Evolutionary conservation across 2,113 vertebrate genomes (phyloP).

Genomic region (Phoxinus phoxinus): DNA sequence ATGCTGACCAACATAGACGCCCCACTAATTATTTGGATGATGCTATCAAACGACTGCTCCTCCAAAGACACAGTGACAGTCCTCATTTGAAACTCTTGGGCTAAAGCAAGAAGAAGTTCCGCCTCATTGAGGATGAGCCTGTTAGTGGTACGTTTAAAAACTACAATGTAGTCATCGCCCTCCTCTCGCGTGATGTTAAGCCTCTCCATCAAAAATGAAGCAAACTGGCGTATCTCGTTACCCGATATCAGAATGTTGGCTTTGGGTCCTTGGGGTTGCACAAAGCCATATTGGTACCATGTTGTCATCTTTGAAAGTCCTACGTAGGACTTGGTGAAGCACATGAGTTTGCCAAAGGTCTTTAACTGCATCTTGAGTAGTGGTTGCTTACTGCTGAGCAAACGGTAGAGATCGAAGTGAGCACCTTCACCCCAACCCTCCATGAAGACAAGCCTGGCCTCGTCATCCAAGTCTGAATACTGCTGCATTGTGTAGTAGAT

Average conservation of each 20-base stretch:
- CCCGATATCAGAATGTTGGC: conserved; percentile 96
- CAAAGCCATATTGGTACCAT: conserved; percentile 98
- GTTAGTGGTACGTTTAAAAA: conserved; percentile 91
- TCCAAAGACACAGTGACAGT: conserved; percentile 92
- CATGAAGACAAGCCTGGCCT: conserved; percentile 94
- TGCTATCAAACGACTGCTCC: conserved; percentile 86
- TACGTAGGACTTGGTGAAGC: conserved; percentile 93
- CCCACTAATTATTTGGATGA: conserved; percentile 84
- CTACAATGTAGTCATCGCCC: conserved; percentile 86
- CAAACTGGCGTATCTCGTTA: conserved; percentile 91
- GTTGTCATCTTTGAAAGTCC: conserved; percentile 96
- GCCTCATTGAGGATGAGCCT: conserved; percentile 95
- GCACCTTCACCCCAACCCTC: conserved; percentile 93
- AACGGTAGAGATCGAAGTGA: conserved; percentile 92
- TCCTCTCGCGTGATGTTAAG: conserved; percentile 82
- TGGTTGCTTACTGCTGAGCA: conserved; percentile 92
- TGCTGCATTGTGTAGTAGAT: conserved; percentile 95
- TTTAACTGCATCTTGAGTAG: conserved; percentile 90
- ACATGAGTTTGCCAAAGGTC: conserved; percentile 91
- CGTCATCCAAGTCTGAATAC: conserved; percentile 85
- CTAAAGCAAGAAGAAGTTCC: conserved; percentile 89
- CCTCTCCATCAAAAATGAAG: conserved; percentile 81
- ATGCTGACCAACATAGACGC: conserved; percentile 94
- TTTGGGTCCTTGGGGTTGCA: conserved; percentile 96
- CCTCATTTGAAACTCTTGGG: conserved; percentile 96